Evolutionary conservation across 2,113 vertebrate genomes (phyloP).

Genomic region (Mus pahari): DNA sequence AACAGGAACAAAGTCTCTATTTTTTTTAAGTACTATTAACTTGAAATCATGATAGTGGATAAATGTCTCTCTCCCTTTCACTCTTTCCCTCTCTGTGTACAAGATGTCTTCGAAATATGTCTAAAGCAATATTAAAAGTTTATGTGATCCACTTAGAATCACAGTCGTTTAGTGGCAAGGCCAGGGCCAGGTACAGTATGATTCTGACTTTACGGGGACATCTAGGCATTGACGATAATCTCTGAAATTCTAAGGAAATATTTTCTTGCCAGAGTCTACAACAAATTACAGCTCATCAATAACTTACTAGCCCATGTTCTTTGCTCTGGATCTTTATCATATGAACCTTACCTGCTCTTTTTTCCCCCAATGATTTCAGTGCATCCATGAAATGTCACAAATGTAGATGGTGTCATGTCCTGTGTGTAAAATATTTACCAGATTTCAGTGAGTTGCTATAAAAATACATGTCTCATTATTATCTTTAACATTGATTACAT

Average conservation of each 20-base stretch:
- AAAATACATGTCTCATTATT: slow-evolving; percentile 22
- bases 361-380: not conserved
- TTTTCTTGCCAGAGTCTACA: not conserved
- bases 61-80: not conserved
- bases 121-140: slow-evolving; percentile 5
- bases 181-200: not conserved
- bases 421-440: slow-evolving; percentile 20
- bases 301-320: not conserved
- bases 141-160: not conserved
- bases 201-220: not conserved
- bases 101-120: not conserved
- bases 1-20: not conserved
- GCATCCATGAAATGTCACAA: slow-evolving; percentile 23
- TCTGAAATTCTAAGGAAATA: slow-evolving; percentile 19
- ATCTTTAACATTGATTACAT: not conserved
- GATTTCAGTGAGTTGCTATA: not conserved
- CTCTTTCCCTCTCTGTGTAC: not conserved
- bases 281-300: not conserved
- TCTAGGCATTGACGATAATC: not conserved
- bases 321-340: slow-evolving; percentile 26
- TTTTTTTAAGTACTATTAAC: not conserved
- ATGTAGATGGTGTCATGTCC: not conserved
- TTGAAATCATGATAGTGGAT: slow-evolving; percentile 10
- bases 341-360: not conserved
- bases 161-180: not conserved